Conservation (phyloP, 2,797 vertebrate species). For the Balearica regulorum region DNA sequence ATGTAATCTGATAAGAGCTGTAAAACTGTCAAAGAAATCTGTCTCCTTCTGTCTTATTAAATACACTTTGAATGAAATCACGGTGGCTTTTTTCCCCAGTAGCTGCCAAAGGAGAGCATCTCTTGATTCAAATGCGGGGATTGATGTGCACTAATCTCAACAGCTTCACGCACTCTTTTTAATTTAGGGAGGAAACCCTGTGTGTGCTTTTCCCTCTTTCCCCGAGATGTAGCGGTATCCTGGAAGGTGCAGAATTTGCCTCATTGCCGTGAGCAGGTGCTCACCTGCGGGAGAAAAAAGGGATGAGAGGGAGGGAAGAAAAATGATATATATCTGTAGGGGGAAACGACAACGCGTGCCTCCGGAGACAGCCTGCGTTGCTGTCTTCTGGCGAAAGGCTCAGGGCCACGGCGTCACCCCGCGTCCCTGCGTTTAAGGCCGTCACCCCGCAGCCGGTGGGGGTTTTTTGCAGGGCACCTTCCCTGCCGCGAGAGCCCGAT, state of each 20-base stretch:
- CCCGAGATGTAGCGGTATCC: not conserved
- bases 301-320: not conserved
- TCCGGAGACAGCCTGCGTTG: too few relatives aligned
- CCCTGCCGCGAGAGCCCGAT: not conserved
- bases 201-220: not conserved
- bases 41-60: not conserved
- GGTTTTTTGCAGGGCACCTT: not conserved
- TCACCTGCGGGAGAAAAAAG: not conserved
- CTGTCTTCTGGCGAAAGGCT: not conserved
- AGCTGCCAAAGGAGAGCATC: not conserved
- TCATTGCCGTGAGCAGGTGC: not conserved
- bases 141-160: not conserved
- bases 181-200: not conserved
- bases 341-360: not conserved
- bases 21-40: constrained; percentile 21
- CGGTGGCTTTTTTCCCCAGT: not conserved
- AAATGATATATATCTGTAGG: not conserved
- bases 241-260: not conserved
- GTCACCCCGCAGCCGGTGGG: too few relatives aligned
- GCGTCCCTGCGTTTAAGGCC: rapidly evolving
- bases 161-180: not conserved
- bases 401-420: too few relatives aligned
- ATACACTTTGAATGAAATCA: not conserved
- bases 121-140: not conserved
- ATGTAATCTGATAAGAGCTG: constrained; percentile 36